These are phyloP conservation scores for Aurelia sp. DNA, from an alignment of 30 jellyfish, hydroid and myxozoan species.

Conservation along the genomic window DNA sequence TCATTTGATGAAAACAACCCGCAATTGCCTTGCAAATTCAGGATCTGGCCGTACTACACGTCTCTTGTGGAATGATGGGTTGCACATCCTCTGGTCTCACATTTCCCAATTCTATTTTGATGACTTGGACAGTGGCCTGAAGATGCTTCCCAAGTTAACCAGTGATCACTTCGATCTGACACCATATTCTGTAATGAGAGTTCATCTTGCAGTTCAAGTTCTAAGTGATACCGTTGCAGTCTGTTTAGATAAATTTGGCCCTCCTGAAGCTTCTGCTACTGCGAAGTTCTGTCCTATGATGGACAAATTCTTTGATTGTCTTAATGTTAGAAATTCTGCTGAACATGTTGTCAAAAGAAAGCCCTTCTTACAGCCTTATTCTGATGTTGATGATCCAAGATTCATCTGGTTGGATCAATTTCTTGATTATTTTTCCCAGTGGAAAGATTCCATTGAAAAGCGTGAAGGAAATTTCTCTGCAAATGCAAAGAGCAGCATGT, in stretches of 20 bases:
- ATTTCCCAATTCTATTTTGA: slow-evolving; percentile 54
- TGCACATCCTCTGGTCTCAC: slow-evolving; percentile 63
- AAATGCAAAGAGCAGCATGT: too few relatives aligned
- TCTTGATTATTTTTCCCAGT: too few relatives aligned
- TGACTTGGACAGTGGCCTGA: slow-evolving; percentile 73
- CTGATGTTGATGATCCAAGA: too few relatives aligned
- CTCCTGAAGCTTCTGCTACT: slow-evolving; percentile 58
- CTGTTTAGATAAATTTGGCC: slow-evolving; percentile 45
- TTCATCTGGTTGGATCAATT: too few relatives aligned
- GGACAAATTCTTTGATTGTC: too few relatives aligned
- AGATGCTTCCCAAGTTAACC: slow-evolving; percentile 72
- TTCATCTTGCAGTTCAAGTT: slow-evolving; percentile 66
- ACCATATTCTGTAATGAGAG: slow-evolving; percentile 68
- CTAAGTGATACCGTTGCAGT: slow-evolving; percentile 33
- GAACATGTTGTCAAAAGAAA: too few relatives aligned
- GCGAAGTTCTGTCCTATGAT: not conserved
- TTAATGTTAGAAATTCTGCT: too few relatives aligned
- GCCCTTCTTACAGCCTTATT: too few relatives aligned
- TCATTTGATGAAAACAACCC: slow-evolving; percentile 68
- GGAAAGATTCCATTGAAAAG: too few relatives aligned
- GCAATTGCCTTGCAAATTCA: slow-evolving; percentile 67
- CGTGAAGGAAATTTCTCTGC: too few relatives aligned
- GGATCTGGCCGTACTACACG: slow-evolving; percentile 65
- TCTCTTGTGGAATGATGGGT: slow-evolving; percentile 74
- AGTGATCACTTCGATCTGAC: slow-evolving; percentile 57